Evolutionary conservation across 2,797 vertebrate species (phyloP), one percentile per base, ranked within the genome.

Genomic region (Acanthurus leucopareius): DNA sequence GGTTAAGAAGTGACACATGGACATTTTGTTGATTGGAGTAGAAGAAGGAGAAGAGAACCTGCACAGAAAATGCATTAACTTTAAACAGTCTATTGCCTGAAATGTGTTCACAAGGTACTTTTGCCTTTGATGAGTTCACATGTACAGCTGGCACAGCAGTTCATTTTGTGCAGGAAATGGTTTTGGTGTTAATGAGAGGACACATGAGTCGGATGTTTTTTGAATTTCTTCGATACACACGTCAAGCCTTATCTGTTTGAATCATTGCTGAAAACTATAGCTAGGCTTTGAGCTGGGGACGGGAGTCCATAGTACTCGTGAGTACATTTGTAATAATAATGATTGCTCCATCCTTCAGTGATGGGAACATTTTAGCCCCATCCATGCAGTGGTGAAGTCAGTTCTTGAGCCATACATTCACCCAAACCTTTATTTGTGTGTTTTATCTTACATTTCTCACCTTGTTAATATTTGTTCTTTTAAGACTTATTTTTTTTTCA

Each of bases 201-300:
- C 5, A 35, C 32, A 35, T 35, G 6, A 35, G 32, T 35, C 32
- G 3, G 32, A 35, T 35, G 32, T 35, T 35, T 35, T 35, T 76
- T 75, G 22, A 73, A 45, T 83, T 89, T 86, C 59, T 75, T 75
- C 81, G 59, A 80, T 56, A 80, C 76, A 89, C 85, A 91, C 86
- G 44, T 85, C 86, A 91, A 89, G 93, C 92, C 93, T 93, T 94
- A 93, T 91, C 84, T 89, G 90, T 93, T 88, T 61, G 76, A 90
- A 77, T 84, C 80, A 89, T 84, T 65, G 85, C 77, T 42, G 40
- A 42, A 42, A 42, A 10, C 40, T 42, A 42, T 11, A 42, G 40
- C 40, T 42, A 42, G 40, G 11, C 40, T 42, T 42, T 42, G 40
- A 42, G 40, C 40, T 42, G 40, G 40, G 40, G 40, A 4, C 40